Evolutionary conservation across 92 coral and sea anemone genomes (phyloP).

Genomic region (Muricea muricata): DNA sequence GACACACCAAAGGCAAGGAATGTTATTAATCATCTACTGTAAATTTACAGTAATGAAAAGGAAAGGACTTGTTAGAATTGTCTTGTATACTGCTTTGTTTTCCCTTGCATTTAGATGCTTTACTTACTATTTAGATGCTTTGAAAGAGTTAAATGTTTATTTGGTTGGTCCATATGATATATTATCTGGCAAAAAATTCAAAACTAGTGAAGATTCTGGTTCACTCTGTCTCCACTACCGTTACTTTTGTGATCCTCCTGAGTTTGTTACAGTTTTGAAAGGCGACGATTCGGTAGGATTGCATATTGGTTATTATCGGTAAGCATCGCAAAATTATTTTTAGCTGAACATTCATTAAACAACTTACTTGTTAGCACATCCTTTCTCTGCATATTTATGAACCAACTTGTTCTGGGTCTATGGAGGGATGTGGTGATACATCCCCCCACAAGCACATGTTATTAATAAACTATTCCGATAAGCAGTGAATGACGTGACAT

Average conservation of each 20-base stretch:
- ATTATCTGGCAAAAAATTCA: constrained; percentile 70
- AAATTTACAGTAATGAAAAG: no score
- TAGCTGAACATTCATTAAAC: no score
- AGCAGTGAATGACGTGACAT: no score
- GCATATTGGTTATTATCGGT: constrained; percentile 97
- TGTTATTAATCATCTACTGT: no score
- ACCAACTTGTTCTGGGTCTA: no score
- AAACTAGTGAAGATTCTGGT: constrained; percentile 49
- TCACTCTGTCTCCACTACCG: constrained; percentile 91
- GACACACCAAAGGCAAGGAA: no score
- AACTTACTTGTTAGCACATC: no score
- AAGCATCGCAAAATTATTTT: neutral
- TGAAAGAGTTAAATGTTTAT: constrained; percentile 67
- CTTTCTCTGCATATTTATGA: no score
- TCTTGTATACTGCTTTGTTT: neutral
- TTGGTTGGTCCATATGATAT: constrained; percentile 95
- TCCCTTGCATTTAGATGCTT: neutral
- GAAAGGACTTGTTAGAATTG: neutral
- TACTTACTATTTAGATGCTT: constrained; percentile 67
- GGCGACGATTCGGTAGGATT: constrained; percentile 78
- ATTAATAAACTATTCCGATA: no score
- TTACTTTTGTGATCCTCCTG: constrained; percentile 97
- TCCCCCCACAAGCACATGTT: no score
- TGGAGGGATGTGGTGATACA: no score
- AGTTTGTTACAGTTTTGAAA: constrained; percentile 85